Percentiles rank a stretch among this genome's conserved stretches.
Evolutionary conservation across 2,888 invertebrate genomes (phyloP).

Genomic region (Epiperipatus broadwayi): DNA sequence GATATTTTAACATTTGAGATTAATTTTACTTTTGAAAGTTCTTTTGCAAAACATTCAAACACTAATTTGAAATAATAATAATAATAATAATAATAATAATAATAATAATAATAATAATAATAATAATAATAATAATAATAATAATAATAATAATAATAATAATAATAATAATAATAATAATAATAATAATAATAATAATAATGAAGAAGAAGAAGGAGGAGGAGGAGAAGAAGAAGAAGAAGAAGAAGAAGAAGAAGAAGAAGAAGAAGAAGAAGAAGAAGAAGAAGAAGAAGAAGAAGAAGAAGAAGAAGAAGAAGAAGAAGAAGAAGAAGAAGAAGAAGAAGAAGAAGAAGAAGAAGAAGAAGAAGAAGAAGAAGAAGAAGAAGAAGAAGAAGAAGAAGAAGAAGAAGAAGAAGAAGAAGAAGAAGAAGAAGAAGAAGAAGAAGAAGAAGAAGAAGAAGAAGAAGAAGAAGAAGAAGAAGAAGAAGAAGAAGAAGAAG

Average conservation of each 20-base stretch:
- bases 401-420: background rate
- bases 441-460: background rate
- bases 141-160: background rate
- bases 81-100: too few species aligned
- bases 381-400: background rate
- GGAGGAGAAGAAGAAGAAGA: background rate
- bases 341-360: background rate
- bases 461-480: background rate
- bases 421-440: background rate
- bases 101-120: too few species aligned
- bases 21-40: too few species aligned
- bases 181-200: slow-evolving; percentile 3
- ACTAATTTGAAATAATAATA: too few species aligned
- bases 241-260: background rate
- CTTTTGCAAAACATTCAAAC: too few species aligned
- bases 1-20: too few species aligned
- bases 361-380: background rate
- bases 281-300: background rate
- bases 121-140: slow-evolving; percentile 3
- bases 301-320: background rate
- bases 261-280: background rate
- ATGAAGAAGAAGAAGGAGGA: background rate
- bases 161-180: slow-evolving; percentile 3
- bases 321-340: background rate
- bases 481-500: background rate